Conservation (phyloP, 1,140 invertebrate species). For the Drosophila punjabiensis region DNA sequence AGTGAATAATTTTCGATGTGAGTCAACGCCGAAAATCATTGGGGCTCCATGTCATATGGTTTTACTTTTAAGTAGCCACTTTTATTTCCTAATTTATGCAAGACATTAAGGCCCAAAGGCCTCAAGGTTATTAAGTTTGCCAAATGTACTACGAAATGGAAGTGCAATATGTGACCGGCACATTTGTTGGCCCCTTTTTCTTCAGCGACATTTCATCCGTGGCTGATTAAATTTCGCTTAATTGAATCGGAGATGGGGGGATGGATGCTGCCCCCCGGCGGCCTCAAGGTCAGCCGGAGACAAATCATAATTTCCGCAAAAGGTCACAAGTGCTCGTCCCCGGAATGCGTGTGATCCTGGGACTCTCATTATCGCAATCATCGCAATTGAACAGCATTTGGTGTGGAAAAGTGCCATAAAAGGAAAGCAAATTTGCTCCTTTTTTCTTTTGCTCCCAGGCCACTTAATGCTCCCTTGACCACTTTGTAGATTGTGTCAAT, state of each 20-base stretch:
- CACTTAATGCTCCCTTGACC: constrained; percentile 71
- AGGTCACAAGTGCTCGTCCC: constrained; percentile 50
- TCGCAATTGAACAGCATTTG: constrained; percentile 77
- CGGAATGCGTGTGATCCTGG: constrained; percentile 53
- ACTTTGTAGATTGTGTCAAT: constrained; percentile 76
- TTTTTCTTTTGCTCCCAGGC: constrained; percentile 45
- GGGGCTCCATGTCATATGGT: constrained; percentile 15
- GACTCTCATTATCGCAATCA: constrained; percentile 81
- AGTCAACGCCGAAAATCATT: constrained; percentile 13
- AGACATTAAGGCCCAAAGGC: constrained; percentile 32
- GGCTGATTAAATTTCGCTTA: constrained; percentile 67
- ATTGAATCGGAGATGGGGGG: constrained; percentile 20
- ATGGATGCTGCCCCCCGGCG: neutral
- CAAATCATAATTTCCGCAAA: constrained; percentile 80
- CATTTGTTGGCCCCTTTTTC: constrained; percentile 26
- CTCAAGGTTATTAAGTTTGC: constrained; percentile 34
- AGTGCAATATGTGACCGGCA: constrained; percentile 56
- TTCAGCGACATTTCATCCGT: constrained; percentile 36
- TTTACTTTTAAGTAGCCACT: constrained; percentile 30
- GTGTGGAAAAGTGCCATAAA: constrained; percentile 75
- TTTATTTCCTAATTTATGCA: constrained; percentile 53
- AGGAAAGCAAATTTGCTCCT: constrained; percentile 42
- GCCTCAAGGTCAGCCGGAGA: constrained; percentile 31
- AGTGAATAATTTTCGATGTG: constrained; percentile 24
- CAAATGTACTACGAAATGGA: constrained; percentile 42